A percentile compares a stretch with the other conserved stretches of the same genome.
phyloP scores from a whole-genome alignment of 2,113 vertebrate species.

The Rhabdornis inornatus region DNA sequence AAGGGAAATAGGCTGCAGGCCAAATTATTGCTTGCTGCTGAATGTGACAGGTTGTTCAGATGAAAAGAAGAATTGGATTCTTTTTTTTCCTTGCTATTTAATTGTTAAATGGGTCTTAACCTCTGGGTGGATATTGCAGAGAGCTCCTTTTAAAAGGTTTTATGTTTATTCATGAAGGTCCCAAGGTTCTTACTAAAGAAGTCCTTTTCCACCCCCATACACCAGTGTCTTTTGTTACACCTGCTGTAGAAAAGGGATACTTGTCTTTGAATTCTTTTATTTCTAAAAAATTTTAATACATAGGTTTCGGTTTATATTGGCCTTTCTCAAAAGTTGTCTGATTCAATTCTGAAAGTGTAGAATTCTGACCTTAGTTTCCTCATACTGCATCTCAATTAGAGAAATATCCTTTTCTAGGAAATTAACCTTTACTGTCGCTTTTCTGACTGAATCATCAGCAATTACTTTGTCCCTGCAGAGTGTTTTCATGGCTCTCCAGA shows the following conservation, averaged over 20 bases:
- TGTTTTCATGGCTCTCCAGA: not conserved
- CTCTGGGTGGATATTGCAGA: not conserved
- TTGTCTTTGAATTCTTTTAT: not conserved
- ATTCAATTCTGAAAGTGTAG: not conserved
- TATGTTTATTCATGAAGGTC: not conserved
- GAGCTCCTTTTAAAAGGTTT: not conserved
- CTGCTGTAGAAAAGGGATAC: not conserved
- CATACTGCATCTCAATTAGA: not conserved
- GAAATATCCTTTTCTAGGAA: constrained; percentile 6
- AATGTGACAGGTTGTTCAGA: not conserved
- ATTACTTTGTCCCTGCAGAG: constrained; percentile 25
- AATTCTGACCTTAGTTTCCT: not conserved
- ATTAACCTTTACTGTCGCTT: constrained; percentile 41
- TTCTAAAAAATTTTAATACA: not conserved
- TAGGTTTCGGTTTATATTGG: not conserved
- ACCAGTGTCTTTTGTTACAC: not conserved
- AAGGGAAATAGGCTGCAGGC: not conserved
- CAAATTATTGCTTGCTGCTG: not conserved
- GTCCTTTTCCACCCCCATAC: not conserved
- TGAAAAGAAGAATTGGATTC: not conserved
- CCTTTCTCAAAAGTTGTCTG: not conserved
- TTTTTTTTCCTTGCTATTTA: not conserved
- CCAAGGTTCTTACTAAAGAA: not conserved
- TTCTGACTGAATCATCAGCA: constrained; percentile 34
- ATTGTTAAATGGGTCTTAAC: not conserved